Evolutionary conservation across 1,140 invertebrate species (phyloP).

Genomic region (Pentalonia nigronervosa): DNA sequence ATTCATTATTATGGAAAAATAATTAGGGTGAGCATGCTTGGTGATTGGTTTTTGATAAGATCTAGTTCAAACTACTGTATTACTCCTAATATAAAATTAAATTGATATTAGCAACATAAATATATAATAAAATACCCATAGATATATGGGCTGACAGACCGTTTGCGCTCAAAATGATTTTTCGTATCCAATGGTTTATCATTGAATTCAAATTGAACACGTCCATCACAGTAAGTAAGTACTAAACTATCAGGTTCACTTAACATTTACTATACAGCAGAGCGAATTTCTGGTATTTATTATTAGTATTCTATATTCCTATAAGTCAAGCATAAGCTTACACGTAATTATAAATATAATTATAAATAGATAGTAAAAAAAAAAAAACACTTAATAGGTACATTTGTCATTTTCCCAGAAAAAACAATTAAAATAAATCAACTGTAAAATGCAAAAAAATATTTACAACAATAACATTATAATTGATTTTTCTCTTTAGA

Average conservation of each 20-base stretch:
- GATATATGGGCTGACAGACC: not conserved
- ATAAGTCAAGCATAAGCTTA: not conserved
- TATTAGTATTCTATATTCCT: too few relatives aligned
- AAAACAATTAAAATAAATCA: constrained; percentile 28
- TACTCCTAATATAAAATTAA: not conserved
- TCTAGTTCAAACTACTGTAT: not conserved
- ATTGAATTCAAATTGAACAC: not conserved
- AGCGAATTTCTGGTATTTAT: not conserved
- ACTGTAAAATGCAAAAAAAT: not conserved
- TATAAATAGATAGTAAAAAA: too few relatives aligned
- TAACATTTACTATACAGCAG: not conserved
- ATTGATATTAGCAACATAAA: not conserved
- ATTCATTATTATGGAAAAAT: not conserved
- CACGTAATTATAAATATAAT: not conserved
- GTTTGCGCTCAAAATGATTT: not conserved
- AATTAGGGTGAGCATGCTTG: not conserved
- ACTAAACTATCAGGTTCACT: not conserved
- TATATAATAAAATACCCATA: not conserved
- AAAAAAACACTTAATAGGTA: not conserved
- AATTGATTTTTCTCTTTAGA: not conserved
- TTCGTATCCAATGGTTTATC: not conserved
- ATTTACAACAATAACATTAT: not conserved
- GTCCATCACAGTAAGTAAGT: too few relatives aligned
- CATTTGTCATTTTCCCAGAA: not conserved
- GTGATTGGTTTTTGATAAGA: not conserved